phyloP scores from a whole-genome alignment of 2,797 vertebrate species.

The Zenarchopterus dispar region DNA sequence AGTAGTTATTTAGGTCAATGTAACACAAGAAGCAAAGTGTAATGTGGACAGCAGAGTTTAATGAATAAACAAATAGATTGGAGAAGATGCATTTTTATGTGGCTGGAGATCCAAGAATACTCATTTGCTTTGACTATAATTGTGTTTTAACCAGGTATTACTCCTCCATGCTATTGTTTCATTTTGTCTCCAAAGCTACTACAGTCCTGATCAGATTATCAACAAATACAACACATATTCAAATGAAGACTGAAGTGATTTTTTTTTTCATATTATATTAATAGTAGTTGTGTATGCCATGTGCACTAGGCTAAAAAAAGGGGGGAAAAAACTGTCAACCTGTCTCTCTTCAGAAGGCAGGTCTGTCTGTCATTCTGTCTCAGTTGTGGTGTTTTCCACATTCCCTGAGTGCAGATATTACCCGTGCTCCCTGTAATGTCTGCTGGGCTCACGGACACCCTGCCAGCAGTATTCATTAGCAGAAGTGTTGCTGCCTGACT shows the following conservation, averaged over 20 bases:
- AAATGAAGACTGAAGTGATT: background rate
- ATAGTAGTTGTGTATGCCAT: background rate
- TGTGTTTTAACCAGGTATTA: too few relatives aligned
- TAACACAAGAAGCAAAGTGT: background rate
- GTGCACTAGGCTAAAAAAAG: conserved; percentile 6
- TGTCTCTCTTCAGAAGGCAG: conserved; percentile 25
- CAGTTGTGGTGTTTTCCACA: conserved; percentile 52
- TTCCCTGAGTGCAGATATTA: conserved; percentile 72
- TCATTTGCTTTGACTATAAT: too few relatives aligned
- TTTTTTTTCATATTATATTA: conserved; percentile 5
- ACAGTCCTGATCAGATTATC: conserved; percentile 7
- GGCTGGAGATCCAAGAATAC: too few relatives aligned
- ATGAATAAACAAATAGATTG: background rate
- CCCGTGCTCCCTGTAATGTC: conserved; percentile 74
- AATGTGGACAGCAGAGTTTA: background rate
- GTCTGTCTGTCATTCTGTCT: conserved; percentile 49
- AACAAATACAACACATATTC: background rate
- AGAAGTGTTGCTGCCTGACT: conserved; percentile 76
- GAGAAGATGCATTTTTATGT: too few relatives aligned
- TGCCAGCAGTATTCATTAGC: conserved; percentile 84
- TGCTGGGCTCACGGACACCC: conserved; percentile 74
- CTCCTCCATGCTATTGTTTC: background rate
- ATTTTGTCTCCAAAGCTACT: background rate
- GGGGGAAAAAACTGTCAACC: conserved; percentile 17
- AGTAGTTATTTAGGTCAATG: background rate